phyloP scores from a whole-genome alignment of 1,140 invertebrate genomes.

The Zaprionus lachaisei region DNA sequence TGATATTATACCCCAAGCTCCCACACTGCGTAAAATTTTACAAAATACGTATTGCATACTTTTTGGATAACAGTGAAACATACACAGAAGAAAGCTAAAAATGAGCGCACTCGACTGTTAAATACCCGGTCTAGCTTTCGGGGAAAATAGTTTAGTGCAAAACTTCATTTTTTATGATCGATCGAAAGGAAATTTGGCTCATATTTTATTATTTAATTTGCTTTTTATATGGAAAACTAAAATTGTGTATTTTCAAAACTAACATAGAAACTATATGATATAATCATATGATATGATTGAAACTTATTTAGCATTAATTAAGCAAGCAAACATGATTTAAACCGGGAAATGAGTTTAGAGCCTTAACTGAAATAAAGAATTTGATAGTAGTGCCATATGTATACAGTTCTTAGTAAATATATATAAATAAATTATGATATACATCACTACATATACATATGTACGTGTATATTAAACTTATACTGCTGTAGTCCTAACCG shows the following conservation, averaged over 20 bases:
- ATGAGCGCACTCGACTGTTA: neutral
- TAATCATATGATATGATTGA: too few relatives aligned
- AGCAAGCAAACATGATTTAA: too few relatives aligned
- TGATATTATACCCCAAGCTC: neutral
- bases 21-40: neutral
- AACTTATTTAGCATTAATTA: too few relatives aligned
- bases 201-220: neutral
- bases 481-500: too few relatives aligned
- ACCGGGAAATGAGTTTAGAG: too few relatives aligned
- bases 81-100: neutral
- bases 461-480: too few relatives aligned
- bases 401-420: too few relatives aligned
- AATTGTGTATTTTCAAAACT: neutral
- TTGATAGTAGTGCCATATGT: too few relatives aligned
- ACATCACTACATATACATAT: too few relatives aligned
- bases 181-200: neutral
- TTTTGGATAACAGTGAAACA: neutral
- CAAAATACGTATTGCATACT: neutral
- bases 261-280: too few relatives aligned
- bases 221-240: neutral
- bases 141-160: neutral
- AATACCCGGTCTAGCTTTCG: neutral
- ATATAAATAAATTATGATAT: too few relatives aligned
- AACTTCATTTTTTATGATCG: neutral
- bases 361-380: too few relatives aligned